A percentile compares a stretch with the other conserved stretches of the same genome.
Evolutionary conservation across 2,888 invertebrate species (phyloP).

Genomic region (Aporophyla lueneburgensis): DNA sequence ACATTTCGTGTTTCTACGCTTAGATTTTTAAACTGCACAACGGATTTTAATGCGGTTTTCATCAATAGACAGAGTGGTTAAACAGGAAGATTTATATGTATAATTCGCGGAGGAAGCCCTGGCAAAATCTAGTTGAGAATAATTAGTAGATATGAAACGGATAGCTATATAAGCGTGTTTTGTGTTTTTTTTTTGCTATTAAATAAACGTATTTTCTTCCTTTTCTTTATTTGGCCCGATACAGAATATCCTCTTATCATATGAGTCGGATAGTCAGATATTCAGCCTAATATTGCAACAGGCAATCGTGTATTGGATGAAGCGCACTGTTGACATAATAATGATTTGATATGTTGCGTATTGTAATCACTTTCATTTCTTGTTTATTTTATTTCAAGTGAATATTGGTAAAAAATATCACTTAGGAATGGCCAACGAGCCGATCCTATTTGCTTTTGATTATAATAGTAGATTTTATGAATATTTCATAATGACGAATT

Average conservation of each 20-base stretch:
- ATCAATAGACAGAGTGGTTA: too few species aligned
- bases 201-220: too few species aligned
- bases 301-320: background rate
- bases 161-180: too few species aligned
- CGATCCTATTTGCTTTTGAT: background rate
- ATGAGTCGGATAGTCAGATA: background rate
- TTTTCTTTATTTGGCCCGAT: background rate
- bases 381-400: background rate
- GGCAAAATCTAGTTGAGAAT: too few species aligned
- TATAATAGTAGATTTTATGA: background rate
- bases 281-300: background rate
- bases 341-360: background rate
- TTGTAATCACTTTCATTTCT: background rate
- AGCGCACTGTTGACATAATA: background rate
- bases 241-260: slow-evolving; percentile 1
- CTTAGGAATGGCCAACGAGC: too few species aligned
- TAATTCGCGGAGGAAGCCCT: too few species aligned
- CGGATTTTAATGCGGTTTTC: too few species aligned
- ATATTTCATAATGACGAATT: background rate
- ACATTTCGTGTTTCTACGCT: too few species aligned
- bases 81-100: too few species aligned
- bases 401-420: too few species aligned
- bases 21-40: too few species aligned
- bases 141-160: background rate
- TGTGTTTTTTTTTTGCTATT: too few species aligned